phyloP scores from a whole-genome alignment of 2,113 vertebrate genomes.

The Halcyon malimbica region DNA sequence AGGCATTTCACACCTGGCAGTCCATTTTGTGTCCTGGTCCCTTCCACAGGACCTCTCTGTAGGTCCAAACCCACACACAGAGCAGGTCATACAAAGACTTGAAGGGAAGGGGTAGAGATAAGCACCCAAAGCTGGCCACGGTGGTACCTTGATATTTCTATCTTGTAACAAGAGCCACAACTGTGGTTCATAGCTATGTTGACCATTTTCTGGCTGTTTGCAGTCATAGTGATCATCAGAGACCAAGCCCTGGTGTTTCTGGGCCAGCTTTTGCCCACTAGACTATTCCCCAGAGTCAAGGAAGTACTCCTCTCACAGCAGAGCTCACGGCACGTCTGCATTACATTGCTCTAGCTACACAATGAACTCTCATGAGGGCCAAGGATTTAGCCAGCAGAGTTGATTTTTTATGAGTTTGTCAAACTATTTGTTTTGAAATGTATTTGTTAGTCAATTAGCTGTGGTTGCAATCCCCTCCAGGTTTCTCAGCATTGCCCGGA shows the following conservation, averaged over 20 bases:
- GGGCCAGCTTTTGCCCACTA: background rate
- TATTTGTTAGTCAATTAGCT: background rate
- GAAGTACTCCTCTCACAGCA: accelerated
- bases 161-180: background rate
- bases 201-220: background rate
- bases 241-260: background rate
- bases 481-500: background rate
- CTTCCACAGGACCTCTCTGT: background rate
- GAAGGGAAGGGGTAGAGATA: background rate
- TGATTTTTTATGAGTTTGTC: background rate
- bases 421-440: background rate
- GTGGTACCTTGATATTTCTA: background rate
- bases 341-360: background rate
- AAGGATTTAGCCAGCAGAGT: background rate
- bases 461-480: background rate
- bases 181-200: background rate
- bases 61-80: background rate
- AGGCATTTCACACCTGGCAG: background rate
- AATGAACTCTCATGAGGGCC: background rate
- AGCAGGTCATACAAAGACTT: background rate
- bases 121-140: background rate
- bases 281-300: background rate
- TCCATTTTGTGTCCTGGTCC: accelerated
- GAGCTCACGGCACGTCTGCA: accelerated
- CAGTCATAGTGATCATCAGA: background rate